Evolutionary conservation across 2,888 invertebrate genomes (phyloP), one percentile per base, ranked within the genome.

Genomic region (Aleiodes alternator): DNA sequence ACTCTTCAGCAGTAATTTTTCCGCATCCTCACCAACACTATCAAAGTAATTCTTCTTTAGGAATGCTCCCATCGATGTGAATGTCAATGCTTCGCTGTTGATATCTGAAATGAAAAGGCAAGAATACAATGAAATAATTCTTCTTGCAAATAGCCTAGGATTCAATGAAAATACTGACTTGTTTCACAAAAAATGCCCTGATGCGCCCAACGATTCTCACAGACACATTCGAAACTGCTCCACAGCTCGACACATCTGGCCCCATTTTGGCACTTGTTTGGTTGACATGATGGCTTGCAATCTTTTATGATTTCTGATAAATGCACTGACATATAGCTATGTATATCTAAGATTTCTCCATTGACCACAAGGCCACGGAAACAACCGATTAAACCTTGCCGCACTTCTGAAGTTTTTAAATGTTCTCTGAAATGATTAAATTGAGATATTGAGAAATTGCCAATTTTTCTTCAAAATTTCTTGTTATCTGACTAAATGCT

Each of bases 241-340:
- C 97, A 98, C 0, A 96, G 91, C 87, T 98, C 97, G 84, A 96
- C 96, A 87, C 96, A 98, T 79, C 93, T 93, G 0, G 97, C 98
- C 61, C 95, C 96, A 88, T 98, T 97, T 88, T 95, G 94, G 87
- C 98, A 98, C 8, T 97, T 97, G 87, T 97, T 97, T 0, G 97
- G 97, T 80, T 96, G 96, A 90, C 98, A 98, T 0, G 97, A 97
- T 0, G 97, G 97, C 86, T 96, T 96, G 87, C 98, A 98, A 87
- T 97, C 97, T 87, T 96, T 95, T 77, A 96, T 96, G 78, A 98
- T 97, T 90, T 97, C 97, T 68, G 96, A 96, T 72, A 97, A 90
- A 90, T 97, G 96, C 43, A 96, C 96, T 55, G 96, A 96, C 95
- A 96, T 96, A 89, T 97, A 97, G 81, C 96, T 96, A 90, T 97